Percentiles rank a stretch among this genome's conserved stretches.
Evolutionary conservation across 2,797 vertebrate genomes (phyloP).

Genomic region (Hyperoplus immaculatus): DNA sequence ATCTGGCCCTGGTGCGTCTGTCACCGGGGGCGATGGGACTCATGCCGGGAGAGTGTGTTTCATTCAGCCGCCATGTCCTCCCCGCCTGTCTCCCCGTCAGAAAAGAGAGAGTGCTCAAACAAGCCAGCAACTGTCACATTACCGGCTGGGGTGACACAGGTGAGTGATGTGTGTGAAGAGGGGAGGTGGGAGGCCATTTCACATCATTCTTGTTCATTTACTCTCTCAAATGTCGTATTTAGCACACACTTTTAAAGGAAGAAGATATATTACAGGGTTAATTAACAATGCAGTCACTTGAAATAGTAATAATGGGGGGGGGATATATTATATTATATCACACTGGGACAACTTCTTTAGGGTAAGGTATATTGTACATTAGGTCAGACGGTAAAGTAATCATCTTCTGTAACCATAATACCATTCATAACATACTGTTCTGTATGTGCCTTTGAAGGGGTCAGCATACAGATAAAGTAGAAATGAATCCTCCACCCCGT

Average conservation of each 20-base stretch:
- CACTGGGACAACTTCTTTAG: not conserved
- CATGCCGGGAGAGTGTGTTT: conserved; percentile 85
- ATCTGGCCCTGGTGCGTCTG: conserved; percentile 92
- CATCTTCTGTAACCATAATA: not conserved
- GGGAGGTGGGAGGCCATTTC: not conserved
- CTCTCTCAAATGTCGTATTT: not conserved
- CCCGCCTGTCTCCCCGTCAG: conserved; percentile 92
- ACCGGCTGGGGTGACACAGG: conserved; percentile 99
- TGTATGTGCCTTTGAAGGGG: conserved; percentile 12
- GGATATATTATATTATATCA: not conserved
- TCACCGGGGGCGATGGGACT: conserved; percentile 81
- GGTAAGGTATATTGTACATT: not conserved
- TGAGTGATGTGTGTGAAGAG: conserved; percentile 65
- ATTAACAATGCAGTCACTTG: not conserved
- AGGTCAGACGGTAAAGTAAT: not conserved
- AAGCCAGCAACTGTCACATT: conserved; percentile 92
- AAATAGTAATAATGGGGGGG: not conserved
- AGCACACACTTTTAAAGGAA: not conserved
- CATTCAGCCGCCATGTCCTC: conserved; percentile 90
- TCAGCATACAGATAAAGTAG: not conserved
- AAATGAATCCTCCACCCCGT: not conserved
- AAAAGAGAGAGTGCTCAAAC: conserved; percentile 91
- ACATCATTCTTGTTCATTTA: not conserved
- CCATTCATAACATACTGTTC: not conserved
- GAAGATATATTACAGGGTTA: not conserved